These are phyloP conservation scores for Riparia riparia DNA, from an alignment of 2,113 vertebrate species.

Conservation along the genomic window DNA sequence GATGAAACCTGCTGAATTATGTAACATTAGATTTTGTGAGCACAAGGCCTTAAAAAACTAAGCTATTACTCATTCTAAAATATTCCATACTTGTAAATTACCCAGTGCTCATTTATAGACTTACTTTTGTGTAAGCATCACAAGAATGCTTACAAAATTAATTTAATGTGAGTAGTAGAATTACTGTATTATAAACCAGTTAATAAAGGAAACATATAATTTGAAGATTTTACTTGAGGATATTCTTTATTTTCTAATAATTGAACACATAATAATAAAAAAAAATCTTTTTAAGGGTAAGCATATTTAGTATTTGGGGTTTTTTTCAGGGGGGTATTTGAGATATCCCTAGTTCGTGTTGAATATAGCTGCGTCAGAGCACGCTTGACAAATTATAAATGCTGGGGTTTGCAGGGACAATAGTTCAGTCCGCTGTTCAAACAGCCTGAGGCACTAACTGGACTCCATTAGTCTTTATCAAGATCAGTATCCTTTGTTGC, in stretches of 20 bases:
- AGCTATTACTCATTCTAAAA: neutral
- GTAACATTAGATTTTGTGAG: neutral
- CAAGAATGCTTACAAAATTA: neutral
- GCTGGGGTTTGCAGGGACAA: neutral
- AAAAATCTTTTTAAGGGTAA: neutral
- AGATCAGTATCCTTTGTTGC: neutral
- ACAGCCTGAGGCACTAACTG: neutral
- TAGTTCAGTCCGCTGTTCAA: neutral
- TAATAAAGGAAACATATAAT: neutral
- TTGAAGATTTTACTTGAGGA: neutral
- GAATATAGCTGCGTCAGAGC: neutral
- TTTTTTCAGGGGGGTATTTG: neutral
- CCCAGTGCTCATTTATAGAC: neutral
- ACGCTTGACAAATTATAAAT: neutral
- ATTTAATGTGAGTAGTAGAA: neutral
- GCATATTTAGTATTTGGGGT: neutral
- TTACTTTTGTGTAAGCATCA: neutral
- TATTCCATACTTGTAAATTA: neutral
- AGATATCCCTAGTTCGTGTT: neutral
- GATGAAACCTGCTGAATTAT: neutral
- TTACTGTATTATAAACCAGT: neutral
- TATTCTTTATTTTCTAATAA: neutral
- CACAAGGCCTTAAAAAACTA: neutral
- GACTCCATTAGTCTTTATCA: neutral
- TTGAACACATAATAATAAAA: neutral